Evolutionary conservation across 1,140 invertebrate genomes (phyloP).

Genomic region (Euglossa dilemma): DNA sequence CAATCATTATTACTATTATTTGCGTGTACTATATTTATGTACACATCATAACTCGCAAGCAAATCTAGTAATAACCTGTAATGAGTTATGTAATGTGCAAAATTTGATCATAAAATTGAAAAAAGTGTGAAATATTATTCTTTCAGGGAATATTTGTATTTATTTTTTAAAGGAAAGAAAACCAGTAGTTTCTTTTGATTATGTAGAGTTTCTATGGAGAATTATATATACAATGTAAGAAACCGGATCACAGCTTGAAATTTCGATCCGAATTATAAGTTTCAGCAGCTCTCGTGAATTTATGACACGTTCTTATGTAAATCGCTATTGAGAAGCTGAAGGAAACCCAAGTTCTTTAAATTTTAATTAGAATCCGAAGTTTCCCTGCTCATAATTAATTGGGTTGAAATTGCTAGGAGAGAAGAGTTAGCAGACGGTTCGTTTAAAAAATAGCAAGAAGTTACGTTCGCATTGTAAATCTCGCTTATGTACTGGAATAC

Average conservation of each 20-base stretch:
- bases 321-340: not conserved
- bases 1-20: too few species aligned
- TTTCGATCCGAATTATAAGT: conserved; percentile 5
- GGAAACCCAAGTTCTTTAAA: conserved; percentile 3
- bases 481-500: too few species aligned
- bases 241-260: not conserved
- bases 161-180: too few species aligned
- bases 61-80: too few species aligned
- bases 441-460: not conserved
- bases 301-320: not conserved
- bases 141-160: too few species aligned
- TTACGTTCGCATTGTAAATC: not conserved
- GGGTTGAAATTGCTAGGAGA: not conserved
- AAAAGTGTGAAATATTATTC: too few species aligned
- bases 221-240: not conserved
- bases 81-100: too few species aligned
- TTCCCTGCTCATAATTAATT: not conserved
- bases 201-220: not conserved
- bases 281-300: conserved; percentile 3
- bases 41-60: too few species aligned
- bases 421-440: not conserved
- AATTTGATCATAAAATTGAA: too few species aligned
- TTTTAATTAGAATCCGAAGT: not conserved
- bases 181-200: not conserved
- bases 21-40: too few species aligned